Evolutionary conservation across 2,888 invertebrate genomes (phyloP), one percentile per base, ranked within the genome.

Genomic region (Drosophila histrio): DNA sequence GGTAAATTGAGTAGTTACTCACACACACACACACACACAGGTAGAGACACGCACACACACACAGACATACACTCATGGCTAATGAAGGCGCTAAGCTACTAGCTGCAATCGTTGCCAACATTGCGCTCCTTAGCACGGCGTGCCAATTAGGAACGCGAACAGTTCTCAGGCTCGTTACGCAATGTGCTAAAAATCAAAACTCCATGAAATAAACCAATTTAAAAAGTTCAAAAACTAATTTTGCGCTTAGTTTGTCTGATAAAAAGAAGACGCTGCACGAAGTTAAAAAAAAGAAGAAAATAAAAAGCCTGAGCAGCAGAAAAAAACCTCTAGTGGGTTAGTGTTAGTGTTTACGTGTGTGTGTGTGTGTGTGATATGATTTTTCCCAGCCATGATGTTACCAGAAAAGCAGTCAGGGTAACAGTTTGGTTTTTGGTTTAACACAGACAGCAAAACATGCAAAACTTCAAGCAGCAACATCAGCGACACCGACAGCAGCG

Each of bases 191-290:
- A 82, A 87, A 85, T 89, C 86, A 86, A 89, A 89, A 86, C 76
- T 84, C 81, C 80, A 88, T 87, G 78, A 87, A 89, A 88, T 89
- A 89, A 89, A 82, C 87, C 87, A 89, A 84, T 89, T 88, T 89
- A 82, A 83, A 87, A 89, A 89, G 81, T 89, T 89, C 71, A 81
- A 87, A 89, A 89, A 89, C 88, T 89, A 89, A 89, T 89, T 89
- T 89, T 88, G 88, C 89, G 89, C 89, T 88, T 88, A 85, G 88
- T 80, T 88, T 88, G 82, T 81, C 77, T 85, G 82, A 82, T 82
- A 85, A 82, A 84, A 84, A 82, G 85, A 79, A 82, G 84, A 68
- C 74, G 85, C 67, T 63, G 81, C 70, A 38, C 47, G 65, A 59
- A 59, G 36, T 49, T 52, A 54, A 47, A 30, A 50, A 63, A 26